phyloP scores from a whole-genome alignment of 2,888 invertebrate species.

The Aporophyla nigra region DNA sequence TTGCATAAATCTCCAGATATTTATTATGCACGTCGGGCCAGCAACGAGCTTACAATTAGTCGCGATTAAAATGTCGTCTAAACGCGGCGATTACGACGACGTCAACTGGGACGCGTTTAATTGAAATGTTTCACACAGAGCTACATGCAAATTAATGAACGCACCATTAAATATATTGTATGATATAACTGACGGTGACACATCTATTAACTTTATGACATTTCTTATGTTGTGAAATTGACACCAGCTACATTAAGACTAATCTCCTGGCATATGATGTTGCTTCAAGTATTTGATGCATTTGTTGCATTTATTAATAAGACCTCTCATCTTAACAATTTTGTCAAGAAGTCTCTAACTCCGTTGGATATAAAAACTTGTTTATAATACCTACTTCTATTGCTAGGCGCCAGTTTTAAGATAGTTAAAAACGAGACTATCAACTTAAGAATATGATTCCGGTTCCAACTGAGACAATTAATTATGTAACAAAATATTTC shows the following conservation, averaged over 20 bases:
- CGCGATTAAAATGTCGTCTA: constrained; percentile 74
- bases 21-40: constrained; percentile 63
- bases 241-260: constrained; percentile 54
- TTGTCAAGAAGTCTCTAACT: background rate
- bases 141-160: constrained; percentile 81
- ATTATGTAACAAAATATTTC: constrained; percentile 62
- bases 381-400: constrained; percentile 1
- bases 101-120: constrained; percentile 74
- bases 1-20: constrained; percentile 70
- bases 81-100: constrained; percentile 74
- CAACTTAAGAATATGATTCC: constrained; percentile 58
- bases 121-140: constrained; percentile 75
- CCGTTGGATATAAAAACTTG: constrained; percentile 17
- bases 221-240: constrained; percentile 57
- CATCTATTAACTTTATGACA: constrained; percentile 67
- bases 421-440: constrained; percentile 53
- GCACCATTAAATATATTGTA: constrained; percentile 70
- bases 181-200: constrained; percentile 66
- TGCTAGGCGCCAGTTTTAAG: background rate
- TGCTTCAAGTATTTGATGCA: constrained; percentile 24
- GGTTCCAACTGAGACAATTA: constrained; percentile 57
- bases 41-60: constrained; percentile 75
- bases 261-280: constrained; percentile 37
- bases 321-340: constrained; percentile 17
- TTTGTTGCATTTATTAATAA: constrained; percentile 47